Percentiles rank a stretch among this genome's conserved stretches.
Evolutionary conservation across 2,113 vertebrate genomes (phyloP).

Genomic region (Dolichallabes microphthalmus): DNA sequence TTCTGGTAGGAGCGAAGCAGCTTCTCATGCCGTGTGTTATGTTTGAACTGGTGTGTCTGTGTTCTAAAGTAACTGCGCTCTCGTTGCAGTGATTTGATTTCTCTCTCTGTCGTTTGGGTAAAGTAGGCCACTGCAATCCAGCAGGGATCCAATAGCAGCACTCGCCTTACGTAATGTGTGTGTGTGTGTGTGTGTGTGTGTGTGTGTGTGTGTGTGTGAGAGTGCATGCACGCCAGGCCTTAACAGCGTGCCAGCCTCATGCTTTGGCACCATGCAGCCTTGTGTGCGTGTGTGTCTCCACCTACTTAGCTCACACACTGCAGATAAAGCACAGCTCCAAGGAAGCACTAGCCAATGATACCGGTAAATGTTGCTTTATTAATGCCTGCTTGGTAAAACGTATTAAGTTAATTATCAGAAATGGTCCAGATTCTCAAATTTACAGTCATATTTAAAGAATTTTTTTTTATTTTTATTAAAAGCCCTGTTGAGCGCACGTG

Average conservation of each 20-base stretch:
- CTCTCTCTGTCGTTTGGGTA: conserved; percentile 63
- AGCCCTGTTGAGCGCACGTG: neutral
- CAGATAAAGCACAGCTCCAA: conserved; percentile 23
- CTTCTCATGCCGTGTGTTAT: neutral
- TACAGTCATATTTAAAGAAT: neutral
- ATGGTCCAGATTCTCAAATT: neutral
- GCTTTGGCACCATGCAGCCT: conserved; percentile 28
- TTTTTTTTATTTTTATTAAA: neutral
- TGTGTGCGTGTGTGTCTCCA: conserved; percentile 26
- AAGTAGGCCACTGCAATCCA: conserved; percentile 76
- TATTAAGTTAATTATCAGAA: conserved; percentile 3
- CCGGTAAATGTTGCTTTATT: conserved; percentile 8
- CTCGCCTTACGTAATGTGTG: conserved; percentile 41
- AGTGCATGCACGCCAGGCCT: conserved; percentile 15
- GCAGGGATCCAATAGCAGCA: conserved; percentile 64
- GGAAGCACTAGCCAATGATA: neutral
- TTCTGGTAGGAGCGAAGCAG: neutral
- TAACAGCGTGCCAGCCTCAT: conserved; percentile 44
- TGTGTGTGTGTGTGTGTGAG: conserved; percentile 16
- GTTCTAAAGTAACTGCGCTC: neutral
- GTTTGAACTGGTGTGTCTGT: conserved; percentile 2
- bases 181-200: conserved; percentile 37
- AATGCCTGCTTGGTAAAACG: conserved; percentile 1
- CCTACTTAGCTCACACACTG: conserved; percentile 40
- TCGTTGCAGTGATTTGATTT: conserved; percentile 61